Evolutionary conservation across 2,113 vertebrate genomes (phyloP).

Genomic region (Arizona elegans): DNA sequence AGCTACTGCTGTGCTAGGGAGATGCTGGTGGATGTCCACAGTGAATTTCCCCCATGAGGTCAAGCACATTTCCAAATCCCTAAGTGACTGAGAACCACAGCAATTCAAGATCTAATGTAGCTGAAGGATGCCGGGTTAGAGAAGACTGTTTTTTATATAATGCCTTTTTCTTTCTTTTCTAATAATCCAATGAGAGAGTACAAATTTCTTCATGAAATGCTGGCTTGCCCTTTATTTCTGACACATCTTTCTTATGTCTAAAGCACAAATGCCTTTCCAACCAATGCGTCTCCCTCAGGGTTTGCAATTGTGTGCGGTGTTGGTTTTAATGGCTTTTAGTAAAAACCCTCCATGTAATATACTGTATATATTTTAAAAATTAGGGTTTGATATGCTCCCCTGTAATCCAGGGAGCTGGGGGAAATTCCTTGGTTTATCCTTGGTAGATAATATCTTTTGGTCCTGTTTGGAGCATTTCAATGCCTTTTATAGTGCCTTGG

Average conservation of each 20-base stretch:
- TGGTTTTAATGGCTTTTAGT: background rate
- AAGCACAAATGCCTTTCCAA: background rate
- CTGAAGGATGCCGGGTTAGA: too few species aligned
- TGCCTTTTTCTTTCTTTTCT: background rate
- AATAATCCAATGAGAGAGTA: background rate
- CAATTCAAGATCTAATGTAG: background rate
- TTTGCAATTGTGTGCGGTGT: background rate
- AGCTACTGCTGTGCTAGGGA: constrained; percentile 78
- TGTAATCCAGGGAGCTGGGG: background rate
- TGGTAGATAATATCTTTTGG: too few species aligned
- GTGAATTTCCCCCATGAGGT: constrained; percentile 74
- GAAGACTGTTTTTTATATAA: background rate
- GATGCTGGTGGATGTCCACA: constrained; percentile 76
- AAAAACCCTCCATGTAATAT: too few species aligned
- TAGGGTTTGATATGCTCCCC: background rate
- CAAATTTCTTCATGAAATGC: background rate
- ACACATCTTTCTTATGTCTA: background rate
- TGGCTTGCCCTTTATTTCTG: background rate
- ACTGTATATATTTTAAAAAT: background rate
- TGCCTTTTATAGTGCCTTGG: background rate
- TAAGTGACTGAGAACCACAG: constrained; percentile 53
- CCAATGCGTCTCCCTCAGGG: background rate
- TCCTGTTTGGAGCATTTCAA: background rate
- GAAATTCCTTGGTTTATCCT: background rate
- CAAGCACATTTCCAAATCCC: constrained; percentile 76